Evolutionary conservation across 2,888 invertebrate species (phyloP).

Genomic region (Omphaloscelis lunosa): DNA sequence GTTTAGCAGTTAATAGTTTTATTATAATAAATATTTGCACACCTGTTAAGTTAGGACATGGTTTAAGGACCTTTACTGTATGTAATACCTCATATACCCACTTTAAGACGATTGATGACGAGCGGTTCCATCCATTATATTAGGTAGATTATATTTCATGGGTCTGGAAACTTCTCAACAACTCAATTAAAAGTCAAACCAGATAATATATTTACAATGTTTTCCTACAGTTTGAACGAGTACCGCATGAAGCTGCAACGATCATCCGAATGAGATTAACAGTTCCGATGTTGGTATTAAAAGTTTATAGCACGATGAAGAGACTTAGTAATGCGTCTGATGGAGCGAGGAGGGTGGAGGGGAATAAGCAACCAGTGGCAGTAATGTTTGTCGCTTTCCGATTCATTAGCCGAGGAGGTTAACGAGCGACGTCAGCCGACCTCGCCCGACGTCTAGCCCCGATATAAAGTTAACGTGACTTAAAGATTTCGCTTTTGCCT

Average conservation of each 20-base stretch:
- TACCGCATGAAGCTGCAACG: conserved; percentile 25
- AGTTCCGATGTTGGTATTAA: conserved; percentile 31
- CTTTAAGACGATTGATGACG: not conserved
- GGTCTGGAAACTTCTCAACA: not conserved
- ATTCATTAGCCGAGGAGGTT: conserved; percentile 37
- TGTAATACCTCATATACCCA: too few species aligned
- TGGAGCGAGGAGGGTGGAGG: not conserved
- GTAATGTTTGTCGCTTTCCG: conserved; percentile 32
- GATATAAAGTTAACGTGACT: not conserved
- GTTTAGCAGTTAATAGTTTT: not conserved
- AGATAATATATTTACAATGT: conserved; percentile 1
- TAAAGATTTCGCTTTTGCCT: not conserved
- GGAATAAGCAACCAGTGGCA: conserved; percentile 34
- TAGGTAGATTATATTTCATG: not conserved
- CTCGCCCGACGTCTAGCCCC: not conserved
- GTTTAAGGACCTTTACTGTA: too few species aligned
- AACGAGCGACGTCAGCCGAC: conserved; percentile 8
- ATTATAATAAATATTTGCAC: too few species aligned
- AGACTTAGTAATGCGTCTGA: conserved; percentile 18
- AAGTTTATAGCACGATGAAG: conserved; percentile 29
- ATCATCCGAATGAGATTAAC: conserved; percentile 22
- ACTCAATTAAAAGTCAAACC: conserved; percentile 9
- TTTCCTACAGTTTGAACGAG: not conserved
- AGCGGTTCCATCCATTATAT: not conserved
- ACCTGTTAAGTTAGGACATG: too few species aligned